These are phyloP conservation scores for Solenopsis invicta DNA, from an alignment of 1,140 invertebrate genomes.

Conservation along the genomic window DNA sequence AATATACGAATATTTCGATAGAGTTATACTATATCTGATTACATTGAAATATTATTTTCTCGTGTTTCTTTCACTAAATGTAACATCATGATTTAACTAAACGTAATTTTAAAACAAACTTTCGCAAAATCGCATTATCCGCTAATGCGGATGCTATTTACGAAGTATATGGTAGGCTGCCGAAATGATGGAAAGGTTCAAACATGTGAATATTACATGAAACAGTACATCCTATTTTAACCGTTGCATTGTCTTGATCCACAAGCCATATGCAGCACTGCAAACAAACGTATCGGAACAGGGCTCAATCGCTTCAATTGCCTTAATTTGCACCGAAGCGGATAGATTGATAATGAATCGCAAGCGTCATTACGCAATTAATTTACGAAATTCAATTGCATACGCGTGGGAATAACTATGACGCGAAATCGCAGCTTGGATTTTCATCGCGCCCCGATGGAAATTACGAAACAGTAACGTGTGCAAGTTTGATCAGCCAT, in stretches of 20 bases:
- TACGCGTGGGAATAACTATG: conserved; percentile 34
- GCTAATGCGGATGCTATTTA: conserved; percentile 30
- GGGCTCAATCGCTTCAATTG: conserved; percentile 77
- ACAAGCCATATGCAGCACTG: conserved; percentile 52
- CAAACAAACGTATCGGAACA: conserved; percentile 32
- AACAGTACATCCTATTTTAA: conserved; percentile 22
- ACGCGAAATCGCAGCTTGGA: conserved; percentile 44
- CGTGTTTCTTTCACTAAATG: not conserved
- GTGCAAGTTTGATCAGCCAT: conserved; percentile 50
- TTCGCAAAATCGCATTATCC: conserved; percentile 39
- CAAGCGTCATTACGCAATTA: conserved; percentile 78
- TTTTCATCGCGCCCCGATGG: conserved; percentile 16
- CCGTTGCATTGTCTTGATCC: conserved; percentile 12
- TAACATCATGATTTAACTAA: not conserved
- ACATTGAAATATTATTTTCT: not conserved
- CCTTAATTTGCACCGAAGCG: conserved; percentile 77
- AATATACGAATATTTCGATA: not conserved
- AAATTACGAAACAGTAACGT: conserved; percentile 48
- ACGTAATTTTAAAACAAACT: conserved; percentile 49
- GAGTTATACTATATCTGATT: not conserved
- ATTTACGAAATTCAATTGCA: conserved; percentile 80
- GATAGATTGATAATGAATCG: conserved; percentile 80
- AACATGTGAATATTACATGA: conserved; percentile 21
- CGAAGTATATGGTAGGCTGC: conserved; percentile 11
- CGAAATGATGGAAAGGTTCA: conserved; percentile 32